These are phyloP conservation scores for Trissolcus basalis DNA, from an alignment of 1,140 invertebrate genomes.

Conservation along the genomic window DNA sequence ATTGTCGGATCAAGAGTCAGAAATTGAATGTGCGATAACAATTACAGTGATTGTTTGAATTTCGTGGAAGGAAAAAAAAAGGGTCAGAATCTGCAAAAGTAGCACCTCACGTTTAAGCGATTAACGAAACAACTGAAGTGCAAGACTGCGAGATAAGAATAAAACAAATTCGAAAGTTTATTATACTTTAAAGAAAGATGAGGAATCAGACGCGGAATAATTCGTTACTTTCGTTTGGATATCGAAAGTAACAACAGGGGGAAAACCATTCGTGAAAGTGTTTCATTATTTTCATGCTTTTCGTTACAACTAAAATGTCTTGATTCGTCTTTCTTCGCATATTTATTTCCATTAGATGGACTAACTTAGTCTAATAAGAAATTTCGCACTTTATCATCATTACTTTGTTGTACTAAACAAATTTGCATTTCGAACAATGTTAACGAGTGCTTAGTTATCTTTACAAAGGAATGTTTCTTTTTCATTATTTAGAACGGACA, in stretches of 20 bases:
- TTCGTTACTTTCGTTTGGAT: slow-evolving; percentile 55
- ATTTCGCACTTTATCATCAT: no score
- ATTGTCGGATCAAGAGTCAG: background rate
- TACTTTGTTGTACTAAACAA: no score
- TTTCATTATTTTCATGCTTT: slow-evolving; percentile 26
- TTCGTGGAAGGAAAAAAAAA: slow-evolving; percentile 22
- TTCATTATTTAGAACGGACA: no score
- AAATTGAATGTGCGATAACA: slow-evolving; percentile 28
- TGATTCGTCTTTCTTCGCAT: background rate
- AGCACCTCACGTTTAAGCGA: slow-evolving; percentile 47
- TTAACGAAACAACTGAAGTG: slow-evolving; percentile 28
- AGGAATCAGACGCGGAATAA: slow-evolving; percentile 52
- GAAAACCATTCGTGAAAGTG: slow-evolving; percentile 48
- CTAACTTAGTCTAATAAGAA: no score
- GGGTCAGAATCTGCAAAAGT: slow-evolving; percentile 12
- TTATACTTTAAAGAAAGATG: slow-evolving; percentile 51
- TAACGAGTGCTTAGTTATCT: no score
- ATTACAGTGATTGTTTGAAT: slow-evolving; percentile 35
- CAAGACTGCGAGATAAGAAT: slow-evolving; percentile 47
- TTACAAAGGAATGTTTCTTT: background rate
- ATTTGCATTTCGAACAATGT: no score
- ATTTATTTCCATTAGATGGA: no score
- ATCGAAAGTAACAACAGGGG: slow-evolving; percentile 42
- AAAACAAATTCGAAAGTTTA: slow-evolving; percentile 55
- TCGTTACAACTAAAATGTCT: slow-evolving; percentile 19